Evolutionary conservation across 2,113 vertebrate genomes (phyloP).

Genomic region (Thamnophis sirtalis): DNA sequence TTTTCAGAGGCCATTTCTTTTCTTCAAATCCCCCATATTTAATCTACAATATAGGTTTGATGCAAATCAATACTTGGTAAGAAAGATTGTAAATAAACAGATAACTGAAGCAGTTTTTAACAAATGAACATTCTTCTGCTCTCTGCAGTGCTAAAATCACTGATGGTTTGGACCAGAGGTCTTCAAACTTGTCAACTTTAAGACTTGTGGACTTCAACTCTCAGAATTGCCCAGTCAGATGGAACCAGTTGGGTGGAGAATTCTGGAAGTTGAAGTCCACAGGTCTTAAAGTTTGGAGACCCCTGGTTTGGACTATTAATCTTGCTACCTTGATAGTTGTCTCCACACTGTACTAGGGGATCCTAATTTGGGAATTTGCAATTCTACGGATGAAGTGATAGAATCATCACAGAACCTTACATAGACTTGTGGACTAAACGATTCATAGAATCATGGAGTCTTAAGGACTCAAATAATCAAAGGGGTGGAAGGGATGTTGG

Average conservation of each 20-base stretch:
- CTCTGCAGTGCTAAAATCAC: background rate
- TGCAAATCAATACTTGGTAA: background rate
- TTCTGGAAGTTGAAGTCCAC: no score
- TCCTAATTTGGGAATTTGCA: background rate
- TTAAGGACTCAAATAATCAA: no score
- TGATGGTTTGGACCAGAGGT: background rate
- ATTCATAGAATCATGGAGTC: no score
- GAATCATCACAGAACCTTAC: no score
- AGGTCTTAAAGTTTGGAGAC: no score
- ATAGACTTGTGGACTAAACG: no score
- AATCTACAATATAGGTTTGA: background rate
- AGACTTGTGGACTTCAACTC: no score
- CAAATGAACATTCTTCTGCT: background rate
- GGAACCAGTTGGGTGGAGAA: no score
- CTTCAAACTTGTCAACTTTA: no score
- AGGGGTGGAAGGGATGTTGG: no score
- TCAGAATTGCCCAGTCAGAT: no score
- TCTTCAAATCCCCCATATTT: background rate
- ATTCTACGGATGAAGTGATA: background rate
- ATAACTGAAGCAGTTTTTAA: background rate
- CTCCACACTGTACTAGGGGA: background rate
- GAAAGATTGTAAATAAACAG: background rate
- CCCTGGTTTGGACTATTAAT: no score
- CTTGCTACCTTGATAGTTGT: background rate
- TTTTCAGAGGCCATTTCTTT: background rate